Base-by-base conservation (phyloP, 1,140 invertebrate genomes). In the Platorchestia sp. region DNA sequence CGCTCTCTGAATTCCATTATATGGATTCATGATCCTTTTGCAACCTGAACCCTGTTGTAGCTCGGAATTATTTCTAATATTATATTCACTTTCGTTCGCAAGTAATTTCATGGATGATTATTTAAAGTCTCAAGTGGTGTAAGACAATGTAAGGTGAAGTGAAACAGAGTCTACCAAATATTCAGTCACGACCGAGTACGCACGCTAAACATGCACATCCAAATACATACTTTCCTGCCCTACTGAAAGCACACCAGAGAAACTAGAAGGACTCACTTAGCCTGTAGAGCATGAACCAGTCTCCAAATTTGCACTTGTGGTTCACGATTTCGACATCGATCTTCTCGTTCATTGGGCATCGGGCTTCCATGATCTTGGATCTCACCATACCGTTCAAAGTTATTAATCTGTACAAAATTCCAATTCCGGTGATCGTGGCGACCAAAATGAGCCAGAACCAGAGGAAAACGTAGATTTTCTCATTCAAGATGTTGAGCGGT, bases 391-490 rank as follows among this genome's bases (percentile, higher is more conserved):
- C 96, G 93, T 96, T 96, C 43, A 97, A 95, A 22, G 97, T 96
- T 27, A 96, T 75, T 16, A 97, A 43, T 42, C 97, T 96, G 89
- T 97, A 97, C 22, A 97, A 22, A 16, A 97, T 75, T 40, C 97
- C 96, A 0, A 97, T 44, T 0, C 95, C 96, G 36, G 97, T 97
- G 19, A 97, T 95, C 0, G 97, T 47, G 0, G 97, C 96, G 36
- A 97, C 93, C 45, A 97, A 96, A 45, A 97, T 96, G 96, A 97
- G 97, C 99, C 99, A 99, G 97, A 99, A 99, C 99, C 99, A 99
- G 1, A 99, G 97, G 97, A 99, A 99, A 5, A 99, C 98, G 97
- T 99, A 99, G 97, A 99, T 99, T 97, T 99, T 99, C 97, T 99
- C 99, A 97, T 99, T 99, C 97, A 99, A 98, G 97, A 99, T 99